Conservation (phyloP, 2,888 invertebrate species). For the Drosophila kuntzei region DNA sequence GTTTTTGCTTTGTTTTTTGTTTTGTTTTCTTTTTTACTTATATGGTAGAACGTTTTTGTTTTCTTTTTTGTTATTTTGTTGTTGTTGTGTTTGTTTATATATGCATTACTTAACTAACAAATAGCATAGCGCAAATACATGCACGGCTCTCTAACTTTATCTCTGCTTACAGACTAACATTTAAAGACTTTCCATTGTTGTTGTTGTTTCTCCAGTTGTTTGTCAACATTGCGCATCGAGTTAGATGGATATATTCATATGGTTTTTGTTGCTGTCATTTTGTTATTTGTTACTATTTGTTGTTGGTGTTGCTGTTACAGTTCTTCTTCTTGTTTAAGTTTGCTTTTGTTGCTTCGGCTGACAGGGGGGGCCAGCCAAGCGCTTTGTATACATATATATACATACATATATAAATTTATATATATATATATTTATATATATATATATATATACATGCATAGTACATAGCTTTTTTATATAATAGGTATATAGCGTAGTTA, state of each 20-base stretch:
- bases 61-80: constrained; percentile 33
- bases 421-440: constrained; percentile 23
- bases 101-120: constrained; percentile 72
- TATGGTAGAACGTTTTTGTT: constrained; percentile 57
- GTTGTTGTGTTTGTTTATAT: constrained; percentile 43
- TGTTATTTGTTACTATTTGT: constrained; percentile 20
- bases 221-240: constrained; percentile 21
- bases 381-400: constrained; percentile 14
- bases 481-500: constrained; percentile 57
- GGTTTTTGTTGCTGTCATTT: constrained; percentile 24
- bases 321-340: constrained; percentile 39
- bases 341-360: constrained; percentile 25
- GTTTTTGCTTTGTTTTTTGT: constrained; percentile 58
- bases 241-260: constrained; percentile 25
- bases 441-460: constrained; percentile 39
- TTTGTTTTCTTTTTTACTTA: constrained; percentile 55
- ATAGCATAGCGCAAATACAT: constrained; percentile 64
- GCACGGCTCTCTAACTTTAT: constrained; percentile 62
- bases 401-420: constrained; percentile 37
- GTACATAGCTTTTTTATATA: constrained; percentile 49
- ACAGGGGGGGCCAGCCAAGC: constrained; percentile 35
- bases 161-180: constrained; percentile 74
- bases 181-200: constrained; percentile 71
- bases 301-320: constrained; percentile 8
- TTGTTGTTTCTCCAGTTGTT: constrained; percentile 16